Evolutionary conservation across 1,140 invertebrate genomes (phyloP).

Genomic region (Diachasma alloeum): DNA sequence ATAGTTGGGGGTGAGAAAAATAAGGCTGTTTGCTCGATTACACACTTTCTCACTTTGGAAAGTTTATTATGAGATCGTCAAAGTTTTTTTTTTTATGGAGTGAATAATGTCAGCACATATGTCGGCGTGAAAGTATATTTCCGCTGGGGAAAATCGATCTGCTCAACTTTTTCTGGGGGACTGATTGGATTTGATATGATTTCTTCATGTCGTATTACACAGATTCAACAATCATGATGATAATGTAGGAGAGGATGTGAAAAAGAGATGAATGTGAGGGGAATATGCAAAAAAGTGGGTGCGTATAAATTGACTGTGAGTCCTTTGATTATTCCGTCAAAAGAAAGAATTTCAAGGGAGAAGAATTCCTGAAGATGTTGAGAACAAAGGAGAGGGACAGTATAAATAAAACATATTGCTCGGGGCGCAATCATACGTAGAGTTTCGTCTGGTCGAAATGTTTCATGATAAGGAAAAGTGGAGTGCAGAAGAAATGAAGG

Average conservation of each 20-base stretch:
- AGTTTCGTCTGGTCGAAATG: conserved; percentile 9
- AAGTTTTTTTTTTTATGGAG: conserved; percentile 20
- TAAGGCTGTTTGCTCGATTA: conserved; percentile 51
- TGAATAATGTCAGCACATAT: neutral
- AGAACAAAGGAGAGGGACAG: conserved; percentile 35
- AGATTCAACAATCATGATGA: too few species aligned
- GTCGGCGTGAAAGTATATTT: neutral
- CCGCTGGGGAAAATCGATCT: too few species aligned
- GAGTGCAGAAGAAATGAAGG: neutral
- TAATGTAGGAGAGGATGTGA: neutral
- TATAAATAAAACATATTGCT: conserved; percentile 59
- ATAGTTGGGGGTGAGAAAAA: conserved; percentile 38
- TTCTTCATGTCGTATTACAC: too few species aligned
- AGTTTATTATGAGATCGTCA: conserved; percentile 50
- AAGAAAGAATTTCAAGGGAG: conserved; percentile 30
- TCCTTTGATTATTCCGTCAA: conserved; percentile 31
- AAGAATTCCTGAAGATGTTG: conserved; percentile 14
- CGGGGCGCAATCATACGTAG: conserved; percentile 46
- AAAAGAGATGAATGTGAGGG: neutral
- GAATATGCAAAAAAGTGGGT: neutral
- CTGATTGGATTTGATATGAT: too few species aligned
- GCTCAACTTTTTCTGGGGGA: too few species aligned
- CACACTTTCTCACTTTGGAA: conserved; percentile 49
- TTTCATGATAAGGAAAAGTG: neutral
- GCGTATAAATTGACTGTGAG: neutral